These are phyloP conservation scores for Deroplatys truncata DNA, from an alignment of 2,888 invertebrate species.

Conservation along the genomic window DNA sequence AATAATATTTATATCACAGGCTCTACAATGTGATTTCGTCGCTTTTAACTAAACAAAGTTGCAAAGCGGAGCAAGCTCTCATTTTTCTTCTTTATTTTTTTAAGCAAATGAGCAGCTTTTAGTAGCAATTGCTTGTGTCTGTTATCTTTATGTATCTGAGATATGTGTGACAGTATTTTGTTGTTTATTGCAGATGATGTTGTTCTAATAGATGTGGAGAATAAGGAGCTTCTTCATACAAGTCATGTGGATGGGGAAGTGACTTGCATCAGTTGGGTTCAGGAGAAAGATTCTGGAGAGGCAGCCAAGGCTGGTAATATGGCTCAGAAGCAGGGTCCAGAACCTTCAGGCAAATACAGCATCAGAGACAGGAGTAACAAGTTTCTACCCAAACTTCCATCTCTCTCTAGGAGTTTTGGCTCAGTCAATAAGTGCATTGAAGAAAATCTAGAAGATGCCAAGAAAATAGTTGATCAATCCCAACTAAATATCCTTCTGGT, in stretches of 20 bases:
- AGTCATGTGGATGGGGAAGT: slow-evolving; percentile 58
- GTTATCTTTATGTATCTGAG: too few relatives aligned
- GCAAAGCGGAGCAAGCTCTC: too few relatives aligned
- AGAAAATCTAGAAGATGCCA: slow-evolving; percentile 46
- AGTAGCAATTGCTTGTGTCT: too few relatives aligned
- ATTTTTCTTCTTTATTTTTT: too few relatives aligned
- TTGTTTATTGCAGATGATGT: slow-evolving; percentile 54
- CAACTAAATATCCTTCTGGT: slow-evolving; percentile 73
- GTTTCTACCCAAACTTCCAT: slow-evolving; percentile 52
- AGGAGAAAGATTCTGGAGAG: slow-evolving; percentile 43
- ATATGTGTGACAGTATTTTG: background rate
- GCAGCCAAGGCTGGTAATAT: background rate
- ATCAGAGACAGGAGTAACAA: slow-evolving; percentile 50
- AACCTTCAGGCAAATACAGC: slow-evolving; percentile 12
- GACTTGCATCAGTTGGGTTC: slow-evolving; percentile 71
- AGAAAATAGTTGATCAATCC: slow-evolving; percentile 56
- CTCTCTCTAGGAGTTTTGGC: slow-evolving; percentile 45
- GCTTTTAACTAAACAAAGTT: too few relatives aligned
- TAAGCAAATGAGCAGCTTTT: too few relatives aligned
- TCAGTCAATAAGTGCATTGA: slow-evolving; percentile 38
- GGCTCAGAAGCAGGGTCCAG: slow-evolving; percentile 10
- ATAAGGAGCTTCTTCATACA: slow-evolving; percentile 71
- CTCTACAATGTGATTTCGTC: too few relatives aligned
- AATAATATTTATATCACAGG: too few relatives aligned
- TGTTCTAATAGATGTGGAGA: slow-evolving; percentile 77